Base-by-base conservation (phyloP, 2,797 vertebrate species). In the Aulostomus chinensis region DNA sequence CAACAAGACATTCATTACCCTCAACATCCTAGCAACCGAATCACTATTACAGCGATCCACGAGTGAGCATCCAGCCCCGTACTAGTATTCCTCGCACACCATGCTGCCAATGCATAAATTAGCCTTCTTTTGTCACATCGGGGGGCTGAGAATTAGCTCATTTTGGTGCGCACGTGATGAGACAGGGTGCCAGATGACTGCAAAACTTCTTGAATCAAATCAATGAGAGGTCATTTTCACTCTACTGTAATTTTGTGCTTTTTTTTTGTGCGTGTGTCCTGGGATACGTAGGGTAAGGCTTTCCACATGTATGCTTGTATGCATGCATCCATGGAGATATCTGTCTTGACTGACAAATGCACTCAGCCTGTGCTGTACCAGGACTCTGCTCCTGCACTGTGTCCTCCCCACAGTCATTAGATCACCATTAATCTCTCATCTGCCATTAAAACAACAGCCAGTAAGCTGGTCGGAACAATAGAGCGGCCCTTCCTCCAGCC, bases 1-100 rank as follows among this genome's bases (percentile, higher is more conserved):
- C 80, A 85, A 81, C 81, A 81, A 81, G 81, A 78, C 78, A 81
- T 86, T 87, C 85, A 85, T 88, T 89, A 86, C 78, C 60, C 70
- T 76, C 80, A 68, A 79, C 82, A 69, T 79, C 76, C 70, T 65
- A 78, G 81, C 71, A 69, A 80, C 78, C 74, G 62, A 68, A 78
- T 73, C 71, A 77, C 86, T 86, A 85, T 89, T 82, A 85, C 72
- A 22, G 20, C 42, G 12, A 76, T 80, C 81, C 70, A 48, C 42
- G 74, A 83, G 72, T 68, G 71, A 80, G 74, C 80, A 81, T 68
- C 73, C 58, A 64, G 45, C 48, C 54, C 58, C 36, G 7, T 14
- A 4, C 58, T 62, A 55, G 30, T 68, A 41, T 66, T 77, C 57
- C 61, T 65, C 4, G 13, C 63, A 36, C 74, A 20, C 57, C 60